Evolutionary conservation across 2,888 invertebrate species (phyloP).

Genomic region (Pyrrhia umbra): DNA sequence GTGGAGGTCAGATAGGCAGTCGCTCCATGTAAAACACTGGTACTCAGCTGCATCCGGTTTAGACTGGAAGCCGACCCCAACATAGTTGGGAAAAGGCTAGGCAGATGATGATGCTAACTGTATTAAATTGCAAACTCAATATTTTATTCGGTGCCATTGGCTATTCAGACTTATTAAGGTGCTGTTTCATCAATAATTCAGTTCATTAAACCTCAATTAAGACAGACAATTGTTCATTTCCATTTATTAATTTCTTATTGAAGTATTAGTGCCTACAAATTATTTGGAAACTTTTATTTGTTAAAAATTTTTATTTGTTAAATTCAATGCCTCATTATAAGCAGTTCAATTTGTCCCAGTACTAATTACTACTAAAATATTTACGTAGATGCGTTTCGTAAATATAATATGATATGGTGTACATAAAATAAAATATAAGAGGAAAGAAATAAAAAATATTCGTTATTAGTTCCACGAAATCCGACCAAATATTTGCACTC

Average conservation of each 20-base stretch:
- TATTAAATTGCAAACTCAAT: constrained; percentile 23
- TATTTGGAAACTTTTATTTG: background rate
- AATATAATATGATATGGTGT: too few relatives aligned
- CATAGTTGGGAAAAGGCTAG: too few relatives aligned
- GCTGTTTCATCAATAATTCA: constrained; percentile 49
- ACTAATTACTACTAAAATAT: too few relatives aligned
- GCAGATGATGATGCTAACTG: too few relatives aligned
- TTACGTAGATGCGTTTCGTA: too few relatives aligned
- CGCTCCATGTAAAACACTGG: too few relatives aligned
- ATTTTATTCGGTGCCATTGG: constrained; percentile 26
- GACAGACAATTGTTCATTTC: constrained; percentile 16
- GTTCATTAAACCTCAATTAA: constrained; percentile 41
- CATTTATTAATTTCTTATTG: constrained; percentile 27
- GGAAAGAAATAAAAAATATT: constrained; percentile 1
- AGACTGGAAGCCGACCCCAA: too few relatives aligned
- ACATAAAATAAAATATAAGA: background rate
- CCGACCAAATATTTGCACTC: constrained; percentile 29
- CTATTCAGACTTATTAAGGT: constrained; percentile 20
- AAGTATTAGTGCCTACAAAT: constrained; percentile 9
- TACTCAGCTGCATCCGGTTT: too few relatives aligned
- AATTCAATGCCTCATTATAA: constrained; percentile 5
- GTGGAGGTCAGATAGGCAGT: too few relatives aligned
- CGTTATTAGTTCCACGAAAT: constrained; percentile 26
- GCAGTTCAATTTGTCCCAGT: too few relatives aligned
- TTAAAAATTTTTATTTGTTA: background rate